Conservation (phyloP, 2,113 vertebrate genomes). For the Dicerorhinus sumatrensis region DNA sequence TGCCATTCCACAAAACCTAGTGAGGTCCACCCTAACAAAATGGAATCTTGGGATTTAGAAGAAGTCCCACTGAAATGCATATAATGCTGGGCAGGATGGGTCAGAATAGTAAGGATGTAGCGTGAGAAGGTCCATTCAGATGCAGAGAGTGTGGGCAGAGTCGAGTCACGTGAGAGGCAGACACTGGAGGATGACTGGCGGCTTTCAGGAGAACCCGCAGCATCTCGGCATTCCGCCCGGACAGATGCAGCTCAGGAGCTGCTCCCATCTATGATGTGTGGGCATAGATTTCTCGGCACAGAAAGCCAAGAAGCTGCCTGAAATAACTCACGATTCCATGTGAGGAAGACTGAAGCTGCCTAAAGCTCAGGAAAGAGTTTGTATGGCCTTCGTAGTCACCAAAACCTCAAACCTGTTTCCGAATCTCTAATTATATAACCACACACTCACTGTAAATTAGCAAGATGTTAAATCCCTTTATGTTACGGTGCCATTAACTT, state of each 20-base stretch:
- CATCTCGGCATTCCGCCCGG: neutral
- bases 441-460: neutral
- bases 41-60: neutral
- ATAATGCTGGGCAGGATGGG: neutral
- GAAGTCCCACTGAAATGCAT: neutral
- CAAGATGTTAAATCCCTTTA: neutral
- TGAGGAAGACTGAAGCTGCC: neutral
- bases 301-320: neutral
- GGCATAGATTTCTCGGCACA: neutral
- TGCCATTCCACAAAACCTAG: neutral
- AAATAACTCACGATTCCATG: neutral
- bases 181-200: neutral
- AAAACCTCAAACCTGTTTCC: neutral
- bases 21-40: neutral
- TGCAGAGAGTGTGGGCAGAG: neutral
- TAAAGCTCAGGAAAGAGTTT: neutral
- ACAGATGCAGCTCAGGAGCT: neutral
- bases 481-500: neutral
- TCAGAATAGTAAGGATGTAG: neutral
- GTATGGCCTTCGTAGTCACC: neutral
- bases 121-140: neutral
- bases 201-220: neutral
- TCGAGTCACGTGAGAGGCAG: neutral
- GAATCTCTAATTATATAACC: neutral
- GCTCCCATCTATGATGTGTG: neutral